Percentiles rank a stretch among this genome's conserved stretches.
Evolutionary conservation across 2,888 invertebrate genomes (phyloP).

Genomic region (Thymelicus lineola): DNA sequence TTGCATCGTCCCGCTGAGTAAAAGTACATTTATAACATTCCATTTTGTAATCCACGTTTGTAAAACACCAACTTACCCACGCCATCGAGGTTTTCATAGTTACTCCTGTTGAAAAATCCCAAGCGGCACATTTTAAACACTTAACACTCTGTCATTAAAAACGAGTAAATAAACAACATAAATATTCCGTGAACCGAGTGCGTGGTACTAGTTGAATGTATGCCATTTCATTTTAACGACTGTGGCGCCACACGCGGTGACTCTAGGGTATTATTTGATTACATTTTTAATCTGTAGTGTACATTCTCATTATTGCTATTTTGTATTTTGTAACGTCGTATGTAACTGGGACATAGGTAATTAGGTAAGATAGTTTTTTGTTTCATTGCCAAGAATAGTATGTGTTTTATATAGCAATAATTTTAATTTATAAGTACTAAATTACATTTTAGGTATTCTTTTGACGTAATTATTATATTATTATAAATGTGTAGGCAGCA

Average conservation of each 20-base stretch:
- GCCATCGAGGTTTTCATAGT: conserved; percentile 53
- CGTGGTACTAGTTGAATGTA: background rate
- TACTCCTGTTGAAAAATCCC: conserved; percentile 38
- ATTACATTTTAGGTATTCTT: too few species aligned
- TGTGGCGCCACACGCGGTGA: conserved; percentile 28
- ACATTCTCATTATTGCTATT: background rate
- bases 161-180: conserved; percentile 21
- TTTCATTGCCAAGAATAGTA: background rate
- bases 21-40: background rate
- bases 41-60: conserved; percentile 5
- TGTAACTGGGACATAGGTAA: too few species aligned
- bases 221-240: conserved; percentile 16
- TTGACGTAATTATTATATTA: too few species aligned
- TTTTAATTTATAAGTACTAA: too few species aligned
- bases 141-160: conserved; percentile 29
- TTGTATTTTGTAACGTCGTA: background rate
- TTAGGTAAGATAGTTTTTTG: too few species aligned
- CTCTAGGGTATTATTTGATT: conserved; percentile 1
- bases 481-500: too few species aligned
- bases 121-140: conserved; percentile 46
- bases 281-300: conserved; percentile 17
- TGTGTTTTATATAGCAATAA: too few species aligned
- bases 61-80: background rate
- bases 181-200: conserved; percentile 17
- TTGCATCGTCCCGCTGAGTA: background rate